phyloP scores from a whole-genome alignment of 2,113 vertebrate species.

The Rhea pennata region DNA sequence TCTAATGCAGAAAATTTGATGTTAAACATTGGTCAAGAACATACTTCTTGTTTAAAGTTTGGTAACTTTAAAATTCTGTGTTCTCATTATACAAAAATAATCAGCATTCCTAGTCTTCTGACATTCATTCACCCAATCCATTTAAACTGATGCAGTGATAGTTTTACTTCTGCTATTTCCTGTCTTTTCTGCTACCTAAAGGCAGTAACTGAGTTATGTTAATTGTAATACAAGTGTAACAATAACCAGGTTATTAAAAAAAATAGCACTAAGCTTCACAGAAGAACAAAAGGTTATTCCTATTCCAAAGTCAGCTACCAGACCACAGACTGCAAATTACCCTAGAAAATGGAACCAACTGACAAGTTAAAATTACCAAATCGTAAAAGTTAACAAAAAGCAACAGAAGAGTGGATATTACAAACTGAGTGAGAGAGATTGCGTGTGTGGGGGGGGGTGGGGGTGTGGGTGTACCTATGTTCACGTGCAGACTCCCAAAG shows the following conservation, averaged over 20 bases:
- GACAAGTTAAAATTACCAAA: not conserved
- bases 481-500: not conserved
- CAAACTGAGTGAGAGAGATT: not conserved
- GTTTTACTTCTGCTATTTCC: not conserved
- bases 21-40: not conserved
- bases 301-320: not conserved
- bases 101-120: not conserved
- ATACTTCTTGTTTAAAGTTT: not conserved
- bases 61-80: not conserved
- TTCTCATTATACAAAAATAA: not conserved
- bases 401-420: not conserved
- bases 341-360: not conserved
- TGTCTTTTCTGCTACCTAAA: not conserved
- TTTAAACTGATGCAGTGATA: not conserved
- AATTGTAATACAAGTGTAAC: not conserved
- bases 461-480: not conserved
- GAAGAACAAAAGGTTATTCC: not conserved
- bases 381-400: not conserved
- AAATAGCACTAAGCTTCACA: not conserved
- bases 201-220: not conserved
- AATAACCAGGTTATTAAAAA: not conserved
- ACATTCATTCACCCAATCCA: not conserved
- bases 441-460: too few species aligned
- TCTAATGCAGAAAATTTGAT: not conserved
- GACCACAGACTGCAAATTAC: not conserved